Evolutionary conservation across 1,140 invertebrate genomes (phyloP), one percentile per base, ranked within the genome.

Genomic region (Dinoponera quadriceps): DNA sequence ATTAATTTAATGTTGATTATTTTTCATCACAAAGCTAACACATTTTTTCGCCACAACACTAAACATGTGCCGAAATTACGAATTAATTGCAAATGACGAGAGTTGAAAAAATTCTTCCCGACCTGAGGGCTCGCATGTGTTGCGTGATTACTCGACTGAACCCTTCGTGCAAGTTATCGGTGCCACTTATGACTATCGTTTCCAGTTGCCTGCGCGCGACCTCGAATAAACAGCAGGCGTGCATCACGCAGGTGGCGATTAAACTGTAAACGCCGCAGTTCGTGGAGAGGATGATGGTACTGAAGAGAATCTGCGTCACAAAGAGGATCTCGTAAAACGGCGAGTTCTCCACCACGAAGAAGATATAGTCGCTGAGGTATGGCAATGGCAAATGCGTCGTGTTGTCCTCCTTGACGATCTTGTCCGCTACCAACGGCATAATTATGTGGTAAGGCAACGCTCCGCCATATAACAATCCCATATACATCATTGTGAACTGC

Each of bases 371-470:
- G 75, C 90, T 90, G 0, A 91, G 89, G 86, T 93, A 93, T 0
- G 92, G 92, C 20, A 93, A 18, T 1, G 92, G 91, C 62, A 93
- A 91, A 63, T 91, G 89, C 0, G 90, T 92, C 9, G 83, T 86
- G 57, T 93, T 93, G 49, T 91, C 90, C 0, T 84, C 83, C 3
- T 88, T 92, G 0, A 89, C 82, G 20, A 92, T 83, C 62, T 84
- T 82, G 0, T 91, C 89, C 11, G 88, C 90, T 14, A 92, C 71
- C 0, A 93, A 33, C 1, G 92, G 92, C 89, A 92, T 90, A n/a
- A 92, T 86, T 33, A 93, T 91, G 60, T 93, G 92, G 84, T 93
- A 93, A 1, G 92, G 92, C 49, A 93, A 80, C 4, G 92, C 91
- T 1, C 92, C 91, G 22, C 91, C 91, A 57, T 92, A 92, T 1